phyloP scores from a whole-genome alignment of 2,888 invertebrate species.

The Lasioglossum zephyrum region DNA sequence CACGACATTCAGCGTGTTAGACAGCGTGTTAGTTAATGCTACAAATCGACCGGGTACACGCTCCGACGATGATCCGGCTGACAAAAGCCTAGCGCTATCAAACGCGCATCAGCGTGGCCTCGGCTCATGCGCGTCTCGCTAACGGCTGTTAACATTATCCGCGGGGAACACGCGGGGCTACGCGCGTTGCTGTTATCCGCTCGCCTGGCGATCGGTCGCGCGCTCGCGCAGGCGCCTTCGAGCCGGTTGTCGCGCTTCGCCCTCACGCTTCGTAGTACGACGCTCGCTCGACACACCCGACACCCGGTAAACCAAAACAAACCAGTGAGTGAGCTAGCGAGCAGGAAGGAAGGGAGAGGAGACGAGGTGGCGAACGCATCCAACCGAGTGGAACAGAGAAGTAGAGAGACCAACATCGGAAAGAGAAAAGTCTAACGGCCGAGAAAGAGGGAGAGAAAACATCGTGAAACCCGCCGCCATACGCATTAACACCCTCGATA shows the following conservation, averaged over 20 bases:
- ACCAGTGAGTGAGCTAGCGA: conserved; percentile 63
- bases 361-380: not conserved
- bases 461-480: conserved; percentile 73
- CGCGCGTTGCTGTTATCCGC: conserved; percentile 11
- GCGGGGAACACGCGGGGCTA: conserved; percentile 43
- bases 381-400: conserved; percentile 1
- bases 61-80: not conserved
- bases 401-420: conserved; percentile 12
- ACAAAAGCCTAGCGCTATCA: conserved; percentile 1
- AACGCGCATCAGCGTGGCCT: conserved; percentile 19
- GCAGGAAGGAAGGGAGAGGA: conserved; percentile 40
- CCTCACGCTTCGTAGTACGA: conserved; percentile 64
- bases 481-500: conserved; percentile 71
- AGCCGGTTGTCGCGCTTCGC: conserved; percentile 69
- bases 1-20: not conserved
- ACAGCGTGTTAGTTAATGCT: not conserved
- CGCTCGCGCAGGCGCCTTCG: conserved; percentile 49
- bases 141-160: conserved; percentile 66
- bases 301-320: conserved; percentile 75
- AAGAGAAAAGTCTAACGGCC: conserved; percentile 3
- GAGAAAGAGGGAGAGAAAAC: conserved; percentile 42
- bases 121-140: conserved; percentile 48
- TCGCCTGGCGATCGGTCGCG: conserved; percentile 23
- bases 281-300: conserved; percentile 62
- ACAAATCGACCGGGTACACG: conserved; percentile 1